Evolutionary conservation across 2,888 invertebrate species (phyloP), one percentile per base, ranked within the genome.

Genomic region (Ceramica pisi): DNA sequence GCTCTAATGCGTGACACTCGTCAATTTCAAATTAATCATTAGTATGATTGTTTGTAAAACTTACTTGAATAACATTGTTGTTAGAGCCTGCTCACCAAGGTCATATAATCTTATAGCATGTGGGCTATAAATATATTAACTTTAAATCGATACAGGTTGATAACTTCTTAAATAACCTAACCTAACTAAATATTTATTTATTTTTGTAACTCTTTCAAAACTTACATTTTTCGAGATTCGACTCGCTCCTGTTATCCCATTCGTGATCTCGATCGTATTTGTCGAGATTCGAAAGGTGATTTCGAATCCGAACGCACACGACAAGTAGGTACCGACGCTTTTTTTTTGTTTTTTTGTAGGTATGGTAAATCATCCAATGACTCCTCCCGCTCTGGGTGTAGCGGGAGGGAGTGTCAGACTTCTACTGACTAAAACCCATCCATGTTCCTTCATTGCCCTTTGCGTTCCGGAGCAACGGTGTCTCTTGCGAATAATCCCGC

Each of bases 1-100:
- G 75, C 35, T 14, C 19, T 0, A 14, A 71, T 82, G 85, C 84
- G 84, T 84, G 84, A 73, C 66, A 55, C 9, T 59, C 48, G 65
- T 64, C 81, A 67, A 66, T 81, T 82, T 75, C 50, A 31, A 67
- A 80, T 80, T 71, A 71, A 61, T 75, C 51, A 80, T 80, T 56
- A 64, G 14, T 76, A 55, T 67, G 48, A 64, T 80, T 80, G 75
- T 66, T 63, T 75, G 12, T 46, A 26, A 64, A 64, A 79, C 21
- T 60, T 23, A 73, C n/a, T 35, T 50, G 38, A 51, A 35, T 77
- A 71, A 71, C 41, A 71, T 77, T 48, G 12, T 53, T 59, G 48
- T 59, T n/a, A 67, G 1, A 59, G 12, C 57, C 1, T 44, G 12
- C 1, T 0, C 23, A 23, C 0, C 26, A 51, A 75, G 57, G 46